These are phyloP conservation scores for Ptilorrhoa leucosticta DNA, from an alignment of 2,113 vertebrate species.

Conservation along the genomic window DNA sequence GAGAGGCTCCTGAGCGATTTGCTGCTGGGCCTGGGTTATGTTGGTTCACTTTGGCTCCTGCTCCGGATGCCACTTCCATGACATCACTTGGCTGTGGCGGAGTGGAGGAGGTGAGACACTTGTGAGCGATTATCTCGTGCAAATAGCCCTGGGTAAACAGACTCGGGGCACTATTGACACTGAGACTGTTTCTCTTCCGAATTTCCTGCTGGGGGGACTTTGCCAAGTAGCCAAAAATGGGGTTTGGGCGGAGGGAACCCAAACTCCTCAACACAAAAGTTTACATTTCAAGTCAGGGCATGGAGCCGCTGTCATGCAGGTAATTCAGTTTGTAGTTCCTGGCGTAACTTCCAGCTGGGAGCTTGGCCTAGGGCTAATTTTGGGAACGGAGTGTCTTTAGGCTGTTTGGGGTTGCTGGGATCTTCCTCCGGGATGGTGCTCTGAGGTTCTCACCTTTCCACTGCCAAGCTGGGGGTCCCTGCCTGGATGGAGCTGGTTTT, in stretches of 20 bases:
- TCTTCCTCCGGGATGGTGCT: neutral
- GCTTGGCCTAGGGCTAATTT: neutral
- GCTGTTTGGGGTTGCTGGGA: neutral
- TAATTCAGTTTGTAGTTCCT: neutral
- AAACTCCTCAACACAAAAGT: neutral
- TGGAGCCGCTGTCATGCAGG: neutral
- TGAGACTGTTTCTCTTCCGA: conserved; percentile 36
- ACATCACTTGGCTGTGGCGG: conserved; percentile 10
- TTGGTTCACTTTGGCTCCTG: conserved; percentile 28
- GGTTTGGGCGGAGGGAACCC: neutral
- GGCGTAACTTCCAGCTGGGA: neutral
- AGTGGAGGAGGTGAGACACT: conserved; percentile 37
- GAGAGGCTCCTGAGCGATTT: neutral
- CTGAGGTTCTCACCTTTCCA: accelerated
- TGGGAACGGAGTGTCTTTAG: neutral
- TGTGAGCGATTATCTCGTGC: conserved; percentile 58
- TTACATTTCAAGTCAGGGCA: conserved; percentile 6
- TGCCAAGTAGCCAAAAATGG: conserved; percentile 17
- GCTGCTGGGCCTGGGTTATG: neutral
- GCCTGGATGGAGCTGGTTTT: neutral
- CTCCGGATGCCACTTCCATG: conserved; percentile 27
- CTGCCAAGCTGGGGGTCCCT: neutral
- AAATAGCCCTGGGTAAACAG: conserved; percentile 58
- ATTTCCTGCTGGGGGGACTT: conserved; percentile 20
- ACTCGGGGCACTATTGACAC: neutral